These are phyloP conservation scores for Crossocerus cetratus DNA, from an alignment of 2,888 invertebrate genomes.

Conservation along the genomic window DNA sequence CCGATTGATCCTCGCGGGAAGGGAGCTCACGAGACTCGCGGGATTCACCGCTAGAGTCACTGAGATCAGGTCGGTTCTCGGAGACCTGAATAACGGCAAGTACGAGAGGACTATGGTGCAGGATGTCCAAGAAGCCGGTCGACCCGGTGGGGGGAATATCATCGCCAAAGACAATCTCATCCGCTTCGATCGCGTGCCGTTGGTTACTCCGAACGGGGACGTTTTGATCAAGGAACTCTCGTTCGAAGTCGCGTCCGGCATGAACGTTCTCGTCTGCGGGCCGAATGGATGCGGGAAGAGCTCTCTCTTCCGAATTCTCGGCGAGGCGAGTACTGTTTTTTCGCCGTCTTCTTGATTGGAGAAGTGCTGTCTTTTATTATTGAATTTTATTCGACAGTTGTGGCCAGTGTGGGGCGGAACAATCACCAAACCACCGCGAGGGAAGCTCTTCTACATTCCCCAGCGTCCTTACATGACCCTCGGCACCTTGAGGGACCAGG, in stretches of 20 bases:
- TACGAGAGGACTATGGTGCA: conserved; percentile 85
- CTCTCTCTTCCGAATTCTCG: conserved; percentile 96
- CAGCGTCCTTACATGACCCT: conserved; percentile 99
- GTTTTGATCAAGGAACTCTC: conserved; percentile 91
- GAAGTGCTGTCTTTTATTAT: not conserved
- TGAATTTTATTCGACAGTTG: conserved; percentile 77
- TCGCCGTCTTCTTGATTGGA: too few relatives aligned
- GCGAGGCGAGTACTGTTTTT: conserved; percentile 82
- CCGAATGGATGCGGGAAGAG: conserved; percentile 99
- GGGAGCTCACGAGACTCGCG: conserved; percentile 95
- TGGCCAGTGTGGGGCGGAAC: conserved; percentile 98
- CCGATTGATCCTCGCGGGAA: conserved; percentile 93
- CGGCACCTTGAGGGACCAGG: conserved; percentile 95
- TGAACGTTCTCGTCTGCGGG: conserved; percentile 98
- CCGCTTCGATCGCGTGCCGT: conserved; percentile 93
- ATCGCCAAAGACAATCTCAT: conserved; percentile 92
- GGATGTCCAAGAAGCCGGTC: conserved; percentile 79
- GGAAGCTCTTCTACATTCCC: conserved; percentile 98
- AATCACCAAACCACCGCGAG: conserved; percentile 95
- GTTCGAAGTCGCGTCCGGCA: conserved; percentile 96
- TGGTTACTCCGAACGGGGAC: conserved; percentile 98
- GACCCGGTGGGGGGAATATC: conserved; percentile 88
- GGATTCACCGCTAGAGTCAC: conserved; percentile 97
- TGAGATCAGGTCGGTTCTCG: conserved; percentile 90
- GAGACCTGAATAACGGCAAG: conserved; percentile 88